A percentile compares a stretch with the other conserved stretches of the same genome.
Evolutionary conservation across 2,888 invertebrate genomes (phyloP).

Genomic region (Epistrophe eligans): DNA sequence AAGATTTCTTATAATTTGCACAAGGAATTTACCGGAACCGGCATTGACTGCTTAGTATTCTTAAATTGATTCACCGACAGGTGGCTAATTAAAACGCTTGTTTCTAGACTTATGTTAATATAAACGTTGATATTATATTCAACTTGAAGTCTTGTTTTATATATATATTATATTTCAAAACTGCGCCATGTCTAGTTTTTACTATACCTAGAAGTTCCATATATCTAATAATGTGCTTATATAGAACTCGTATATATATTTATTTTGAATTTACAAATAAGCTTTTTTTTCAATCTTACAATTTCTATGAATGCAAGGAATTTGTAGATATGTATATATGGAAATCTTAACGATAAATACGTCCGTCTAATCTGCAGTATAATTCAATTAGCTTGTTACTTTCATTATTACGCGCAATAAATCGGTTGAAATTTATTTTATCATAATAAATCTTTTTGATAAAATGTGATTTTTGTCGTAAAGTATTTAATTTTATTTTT

Average conservation of each 20-base stretch:
- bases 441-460: neutral
- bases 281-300: neutral
- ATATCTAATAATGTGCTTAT: neutral
- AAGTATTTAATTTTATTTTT: neutral
- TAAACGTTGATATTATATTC: conserved; percentile 24
- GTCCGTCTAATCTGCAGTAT: neutral
- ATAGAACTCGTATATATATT: neutral
- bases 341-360: neutral
- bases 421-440: neutral
- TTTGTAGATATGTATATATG: neutral
- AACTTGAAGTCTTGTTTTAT: conserved; percentile 18
- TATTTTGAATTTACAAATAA: neutral
- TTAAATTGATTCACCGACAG: conserved; percentile 32
- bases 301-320: neutral
- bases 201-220: neutral
- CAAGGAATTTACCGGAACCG: conserved; percentile 34
- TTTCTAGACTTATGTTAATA: conserved; percentile 39
- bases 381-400: neutral
- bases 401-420: neutral
- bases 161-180: conserved; percentile 12
- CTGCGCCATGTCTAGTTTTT: conserved; percentile 21
- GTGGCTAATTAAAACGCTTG: conserved; percentile 39
- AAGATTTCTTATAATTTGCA: conserved; percentile 4
- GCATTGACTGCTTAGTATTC: conserved; percentile 28
- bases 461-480: neutral